These are phyloP conservation scores for Lumbricus terrestris DNA, from an alignment of 2,888 invertebrate genomes.

Conservation along the genomic window DNA sequence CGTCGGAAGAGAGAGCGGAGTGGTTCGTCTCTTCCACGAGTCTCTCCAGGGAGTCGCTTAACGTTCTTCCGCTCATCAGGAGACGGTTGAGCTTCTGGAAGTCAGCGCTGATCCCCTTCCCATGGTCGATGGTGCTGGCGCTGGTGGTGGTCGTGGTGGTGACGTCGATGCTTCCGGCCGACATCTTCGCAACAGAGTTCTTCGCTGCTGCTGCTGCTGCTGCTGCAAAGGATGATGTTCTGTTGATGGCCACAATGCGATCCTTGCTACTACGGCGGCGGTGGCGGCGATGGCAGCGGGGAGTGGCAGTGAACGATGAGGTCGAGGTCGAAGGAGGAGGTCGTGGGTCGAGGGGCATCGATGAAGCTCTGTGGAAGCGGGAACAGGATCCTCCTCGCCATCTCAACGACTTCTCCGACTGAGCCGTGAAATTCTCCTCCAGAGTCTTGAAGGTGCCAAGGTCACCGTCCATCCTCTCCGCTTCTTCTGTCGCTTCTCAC, in stretches of 20 bases:
- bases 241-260: too few species aligned
- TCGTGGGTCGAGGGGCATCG: constrained; percentile 5
- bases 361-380: background rate
- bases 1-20: background rate
- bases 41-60: constrained; percentile 6
- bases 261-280: background rate
- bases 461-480: background rate
- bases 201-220: background rate
- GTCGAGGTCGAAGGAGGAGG: too few species aligned
- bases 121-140: background rate
- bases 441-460: background rate
- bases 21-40: constrained; percentile 6
- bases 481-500: background rate
- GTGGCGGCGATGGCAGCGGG: background rate
- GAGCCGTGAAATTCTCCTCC: constrained; percentile 3
- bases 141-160: too few species aligned
- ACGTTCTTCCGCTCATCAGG: background rate
- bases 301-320: background rate
- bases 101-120: background rate
- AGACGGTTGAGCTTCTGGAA: background rate
- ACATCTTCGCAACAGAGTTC: background rate
- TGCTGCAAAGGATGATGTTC: too few species aligned
- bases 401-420: background rate
- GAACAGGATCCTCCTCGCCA: constrained; percentile 11
- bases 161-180: background rate